Evolutionary conservation across 2,113 vertebrate genomes (phyloP).

Genomic region (Eptesicus fuscus): DNA sequence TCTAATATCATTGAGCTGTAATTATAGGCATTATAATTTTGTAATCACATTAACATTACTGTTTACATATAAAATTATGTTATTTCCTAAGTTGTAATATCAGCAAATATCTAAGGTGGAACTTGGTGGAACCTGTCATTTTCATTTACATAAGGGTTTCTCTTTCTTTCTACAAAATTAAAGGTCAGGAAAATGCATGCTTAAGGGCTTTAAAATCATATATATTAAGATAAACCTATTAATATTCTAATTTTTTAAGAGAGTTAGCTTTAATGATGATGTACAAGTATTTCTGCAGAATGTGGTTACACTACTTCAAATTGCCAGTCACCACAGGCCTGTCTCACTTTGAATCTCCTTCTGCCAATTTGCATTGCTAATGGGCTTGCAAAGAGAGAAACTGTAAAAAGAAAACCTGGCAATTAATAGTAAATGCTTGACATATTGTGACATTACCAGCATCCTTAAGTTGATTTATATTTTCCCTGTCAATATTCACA

Average conservation of each 20-base stretch:
- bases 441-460: not conserved
- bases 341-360: not conserved
- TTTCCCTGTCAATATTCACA: not conserved
- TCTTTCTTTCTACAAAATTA: not conserved
- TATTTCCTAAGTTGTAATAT: not conserved
- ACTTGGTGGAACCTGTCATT: not conserved
- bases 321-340: not conserved
- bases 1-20: not conserved
- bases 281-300: not conserved
- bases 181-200: not conserved
- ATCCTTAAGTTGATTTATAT: not conserved
- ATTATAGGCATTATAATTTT: slow-evolving; percentile 1
- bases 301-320: not conserved
- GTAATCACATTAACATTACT: not conserved
- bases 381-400: not conserved
- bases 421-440: slow-evolving; percentile 39
- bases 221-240: not conserved
- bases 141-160: not conserved
- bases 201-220: not conserved
- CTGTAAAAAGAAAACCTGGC: not conserved
- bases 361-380: slow-evolving; percentile 55
- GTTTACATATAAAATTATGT: not conserved
- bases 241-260: not conserved
- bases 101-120: not conserved
- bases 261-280: not conserved